These are phyloP conservation scores for Coendou prehensilis DNA, from an alignment of 2,797 vertebrate species.

Conservation along the genomic window DNA sequence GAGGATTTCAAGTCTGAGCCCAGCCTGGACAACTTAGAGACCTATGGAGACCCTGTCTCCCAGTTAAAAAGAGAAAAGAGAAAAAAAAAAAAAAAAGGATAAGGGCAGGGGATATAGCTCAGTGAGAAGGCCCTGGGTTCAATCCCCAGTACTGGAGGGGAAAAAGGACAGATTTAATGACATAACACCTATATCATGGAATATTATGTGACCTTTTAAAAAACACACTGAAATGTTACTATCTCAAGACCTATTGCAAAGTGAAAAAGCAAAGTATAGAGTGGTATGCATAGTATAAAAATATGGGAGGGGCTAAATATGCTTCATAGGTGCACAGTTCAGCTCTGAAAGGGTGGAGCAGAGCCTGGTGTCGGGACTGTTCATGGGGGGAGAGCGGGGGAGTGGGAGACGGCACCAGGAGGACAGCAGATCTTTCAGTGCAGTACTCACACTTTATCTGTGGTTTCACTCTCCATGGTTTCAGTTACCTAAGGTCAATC, in stretches of 20 bases:
- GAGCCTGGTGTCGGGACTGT: background rate
- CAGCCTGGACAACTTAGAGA: background rate
- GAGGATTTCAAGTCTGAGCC: background rate
- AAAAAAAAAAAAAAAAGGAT: background rate
- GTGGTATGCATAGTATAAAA: background rate
- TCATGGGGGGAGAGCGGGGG: background rate
- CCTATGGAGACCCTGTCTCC: background rate
- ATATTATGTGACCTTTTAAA: background rate
- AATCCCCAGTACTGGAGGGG: background rate
- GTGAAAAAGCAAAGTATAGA: background rate
- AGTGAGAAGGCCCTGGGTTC: background rate
- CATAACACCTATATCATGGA: background rate
- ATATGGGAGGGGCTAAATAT: background rate
- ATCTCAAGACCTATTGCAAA: background rate
- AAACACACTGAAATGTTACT: background rate
- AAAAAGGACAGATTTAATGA: background rate
- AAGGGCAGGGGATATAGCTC: background rate
- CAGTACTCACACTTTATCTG: background rate
- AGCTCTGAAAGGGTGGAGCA: background rate
- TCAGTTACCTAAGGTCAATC: background rate
- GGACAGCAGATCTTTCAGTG: background rate
- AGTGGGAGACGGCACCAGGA: background rate
- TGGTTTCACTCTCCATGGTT: background rate
- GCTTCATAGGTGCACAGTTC: background rate
- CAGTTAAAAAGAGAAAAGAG: background rate